These are phyloP conservation scores for Passer domesticus DNA, from an alignment of 2,113 vertebrate genomes.

Conservation along the genomic window DNA sequence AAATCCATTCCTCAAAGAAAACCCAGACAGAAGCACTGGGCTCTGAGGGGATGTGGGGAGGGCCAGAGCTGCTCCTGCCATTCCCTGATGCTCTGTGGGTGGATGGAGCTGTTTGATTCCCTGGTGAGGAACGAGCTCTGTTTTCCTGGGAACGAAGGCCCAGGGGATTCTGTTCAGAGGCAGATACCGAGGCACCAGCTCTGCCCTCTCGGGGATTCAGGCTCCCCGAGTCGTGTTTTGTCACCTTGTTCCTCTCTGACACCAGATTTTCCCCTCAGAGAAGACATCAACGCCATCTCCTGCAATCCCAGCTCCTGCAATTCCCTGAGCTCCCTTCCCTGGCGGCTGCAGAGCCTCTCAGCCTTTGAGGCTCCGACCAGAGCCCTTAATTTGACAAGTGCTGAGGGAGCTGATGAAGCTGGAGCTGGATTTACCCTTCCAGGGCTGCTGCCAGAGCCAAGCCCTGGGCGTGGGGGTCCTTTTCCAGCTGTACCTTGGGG, in stretches of 20 bases:
- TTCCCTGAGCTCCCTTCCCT: neutral
- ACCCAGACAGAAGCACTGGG: neutral
- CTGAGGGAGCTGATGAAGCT: neutral
- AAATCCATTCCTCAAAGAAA: neutral
- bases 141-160: neutral
- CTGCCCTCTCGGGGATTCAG: neutral
- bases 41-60: neutral
- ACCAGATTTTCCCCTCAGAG: neutral
- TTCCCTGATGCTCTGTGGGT: neutral
- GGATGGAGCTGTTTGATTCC: neutral
- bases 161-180: neutral
- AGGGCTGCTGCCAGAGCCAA: neutral
- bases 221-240: fast-evolving
- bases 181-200: neutral
- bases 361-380: neutral
- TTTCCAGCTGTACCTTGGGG: neutral
- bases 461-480: fast-evolving
- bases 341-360: neutral
- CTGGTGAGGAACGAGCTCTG: neutral
- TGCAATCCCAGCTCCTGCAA: neutral
- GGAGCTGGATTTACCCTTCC: neutral
- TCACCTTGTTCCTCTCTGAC: neutral
- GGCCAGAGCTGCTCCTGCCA: neutral
- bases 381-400: neutral
- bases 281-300: neutral